Conservation (phyloP, 2,113 vertebrate genomes). For the Martes martes region DNA sequence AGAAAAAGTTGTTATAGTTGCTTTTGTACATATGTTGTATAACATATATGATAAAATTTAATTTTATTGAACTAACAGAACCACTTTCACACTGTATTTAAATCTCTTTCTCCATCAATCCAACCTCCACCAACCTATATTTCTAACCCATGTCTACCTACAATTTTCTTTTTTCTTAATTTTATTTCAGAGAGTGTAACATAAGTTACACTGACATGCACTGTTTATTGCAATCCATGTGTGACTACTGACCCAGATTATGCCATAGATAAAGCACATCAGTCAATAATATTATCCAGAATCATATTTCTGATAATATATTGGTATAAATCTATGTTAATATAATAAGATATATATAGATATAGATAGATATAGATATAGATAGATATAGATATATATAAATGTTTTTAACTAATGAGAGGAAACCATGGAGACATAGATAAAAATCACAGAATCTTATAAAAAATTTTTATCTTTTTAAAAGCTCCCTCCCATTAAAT, state of each 20-base stretch:
- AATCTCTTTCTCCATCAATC: not conserved
- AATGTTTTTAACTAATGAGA: no score
- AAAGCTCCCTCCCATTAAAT: no score
- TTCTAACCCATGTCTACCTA: not conserved
- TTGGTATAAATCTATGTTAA: no score
- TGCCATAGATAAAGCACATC: no score
- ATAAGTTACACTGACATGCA: not conserved
- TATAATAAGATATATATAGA: no score
- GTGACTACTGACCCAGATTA: not conserved
- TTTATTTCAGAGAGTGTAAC: not conserved
- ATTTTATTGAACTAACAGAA: not conserved
- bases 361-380: no score
- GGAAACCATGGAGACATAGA: no score
- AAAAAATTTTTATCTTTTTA: no score
- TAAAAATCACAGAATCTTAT: no score
- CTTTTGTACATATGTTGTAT: not conserved
- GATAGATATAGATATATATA: no score
- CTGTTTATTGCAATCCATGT: not conserved
- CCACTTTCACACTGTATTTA: not conserved
- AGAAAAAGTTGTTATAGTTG: not conserved
- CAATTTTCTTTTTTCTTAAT: not conserved
- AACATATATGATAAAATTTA: not conserved
- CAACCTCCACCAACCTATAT: not conserved
- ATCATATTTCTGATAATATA: no score
- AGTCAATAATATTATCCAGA: no score